Evolutionary conservation across 2,888 invertebrate species (phyloP).

Genomic region (Dorcus parallelipipedus): DNA sequence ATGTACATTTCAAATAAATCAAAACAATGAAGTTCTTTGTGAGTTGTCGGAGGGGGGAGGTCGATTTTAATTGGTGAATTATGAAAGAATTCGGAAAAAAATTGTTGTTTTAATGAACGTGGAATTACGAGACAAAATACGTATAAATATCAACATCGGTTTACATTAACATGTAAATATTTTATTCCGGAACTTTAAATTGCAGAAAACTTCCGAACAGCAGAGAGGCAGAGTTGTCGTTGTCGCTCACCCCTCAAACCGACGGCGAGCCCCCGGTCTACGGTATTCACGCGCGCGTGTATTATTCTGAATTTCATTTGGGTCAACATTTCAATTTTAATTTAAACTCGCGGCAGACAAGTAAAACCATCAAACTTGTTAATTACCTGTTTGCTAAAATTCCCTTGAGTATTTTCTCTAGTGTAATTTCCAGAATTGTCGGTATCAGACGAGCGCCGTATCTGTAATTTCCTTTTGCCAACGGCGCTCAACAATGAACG

Average conservation of each 20-base stretch:
- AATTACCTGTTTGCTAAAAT: constrained; percentile 50
- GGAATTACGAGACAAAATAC: too few species aligned
- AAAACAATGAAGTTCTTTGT: too few species aligned
- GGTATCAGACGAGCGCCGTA: constrained; percentile 43
- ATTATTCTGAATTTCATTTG: constrained; percentile 36
- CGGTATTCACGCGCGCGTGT: constrained; percentile 16
- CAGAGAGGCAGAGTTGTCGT: background rate
- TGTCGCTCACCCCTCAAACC: constrained; percentile 7
- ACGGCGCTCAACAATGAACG: constrained; percentile 30
- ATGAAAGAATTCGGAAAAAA: too few species aligned
- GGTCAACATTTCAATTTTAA: constrained; percentile 48
- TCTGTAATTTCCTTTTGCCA: constrained; percentile 43
- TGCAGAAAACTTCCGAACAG: too few species aligned
- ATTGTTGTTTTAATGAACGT: too few species aligned
- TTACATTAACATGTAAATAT: constrained; percentile 10
- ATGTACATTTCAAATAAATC: too few species aligned
- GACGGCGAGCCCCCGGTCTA: background rate
- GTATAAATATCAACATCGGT: background rate
- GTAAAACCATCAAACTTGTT: constrained; percentile 51
- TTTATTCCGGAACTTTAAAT: constrained; percentile 3
- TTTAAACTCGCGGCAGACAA: constrained; percentile 41
- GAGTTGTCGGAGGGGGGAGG: too few species aligned
- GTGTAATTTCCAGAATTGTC: constrained; percentile 49
- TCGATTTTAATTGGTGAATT: too few species aligned
- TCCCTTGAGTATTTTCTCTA: constrained; percentile 48